These are phyloP conservation scores for Montipora cactus DNA, from an alignment of 64 coral and sea anemone species.

Conservation along the genomic window DNA sequence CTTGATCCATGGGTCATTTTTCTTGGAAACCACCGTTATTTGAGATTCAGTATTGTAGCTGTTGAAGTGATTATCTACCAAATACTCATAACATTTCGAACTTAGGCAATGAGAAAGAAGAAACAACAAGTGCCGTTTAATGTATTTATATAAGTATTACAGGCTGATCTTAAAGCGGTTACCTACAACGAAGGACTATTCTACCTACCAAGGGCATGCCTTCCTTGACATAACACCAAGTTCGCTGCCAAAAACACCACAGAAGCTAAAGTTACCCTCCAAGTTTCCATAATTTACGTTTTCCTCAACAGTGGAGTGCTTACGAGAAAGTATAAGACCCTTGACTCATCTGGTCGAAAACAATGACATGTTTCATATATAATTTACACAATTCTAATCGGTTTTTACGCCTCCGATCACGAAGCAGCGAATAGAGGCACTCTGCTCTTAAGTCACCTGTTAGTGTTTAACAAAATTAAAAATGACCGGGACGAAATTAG, in stretches of 20 bases:
- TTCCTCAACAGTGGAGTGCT: slow-evolving; percentile 18
- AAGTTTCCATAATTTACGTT: slow-evolving; percentile 18
- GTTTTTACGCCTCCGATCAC: background rate
- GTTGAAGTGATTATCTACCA: too few species aligned
- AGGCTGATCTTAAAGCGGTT: background rate
- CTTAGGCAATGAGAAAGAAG: background rate
- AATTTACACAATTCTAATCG: slow-evolving; percentile 38
- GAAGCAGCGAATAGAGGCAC: background rate
- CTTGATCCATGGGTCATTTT: too few species aligned
- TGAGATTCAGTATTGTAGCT: too few species aligned
- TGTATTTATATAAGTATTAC: background rate
- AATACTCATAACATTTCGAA: background rate
- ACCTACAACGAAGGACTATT: background rate
- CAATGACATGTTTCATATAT: slow-evolving; percentile 54
- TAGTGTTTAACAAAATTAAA: background rate
- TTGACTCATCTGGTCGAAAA: slow-evolving; percentile 39
- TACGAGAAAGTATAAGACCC: background rate
- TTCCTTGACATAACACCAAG: background rate
- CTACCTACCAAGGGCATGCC: background rate
- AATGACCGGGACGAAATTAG: background rate
- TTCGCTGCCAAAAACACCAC: background rate
- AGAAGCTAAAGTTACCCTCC: slow-evolving; percentile 1
- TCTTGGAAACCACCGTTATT: too few species aligned
- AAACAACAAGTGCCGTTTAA: background rate
- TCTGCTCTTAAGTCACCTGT: background rate